Evolutionary conservation across 2,797 vertebrate species (phyloP).

Genomic region (Phyllotis vaccarum): DNA sequence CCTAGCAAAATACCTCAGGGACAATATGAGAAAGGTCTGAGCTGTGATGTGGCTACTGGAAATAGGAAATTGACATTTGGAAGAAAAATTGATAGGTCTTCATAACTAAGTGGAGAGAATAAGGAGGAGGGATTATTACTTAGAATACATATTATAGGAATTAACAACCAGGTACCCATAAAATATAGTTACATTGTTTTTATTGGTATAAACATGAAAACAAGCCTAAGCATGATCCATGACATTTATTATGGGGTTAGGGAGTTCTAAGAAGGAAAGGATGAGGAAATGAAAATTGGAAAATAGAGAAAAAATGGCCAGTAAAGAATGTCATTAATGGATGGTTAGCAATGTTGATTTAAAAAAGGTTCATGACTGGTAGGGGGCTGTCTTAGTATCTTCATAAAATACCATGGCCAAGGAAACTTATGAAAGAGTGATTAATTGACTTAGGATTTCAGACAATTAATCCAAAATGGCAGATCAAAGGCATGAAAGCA

Average conservation of each 20-base stretch:
- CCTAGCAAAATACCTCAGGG: constrained; percentile 5
- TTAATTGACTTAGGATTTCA: background rate
- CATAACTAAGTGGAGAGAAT: constrained; percentile 25
- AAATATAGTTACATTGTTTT: constrained; percentile 17
- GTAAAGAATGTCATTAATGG: background rate
- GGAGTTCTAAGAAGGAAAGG: background rate
- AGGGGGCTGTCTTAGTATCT: too few species aligned
- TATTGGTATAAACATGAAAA: background rate
- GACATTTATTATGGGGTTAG: background rate
- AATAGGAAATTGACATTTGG: constrained; percentile 43
- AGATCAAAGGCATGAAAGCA: background rate
- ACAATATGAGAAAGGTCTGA: constrained; percentile 19
- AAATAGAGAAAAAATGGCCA: background rate
- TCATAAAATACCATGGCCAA: background rate
- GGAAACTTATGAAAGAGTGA: too few species aligned
- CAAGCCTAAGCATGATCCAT: background rate
- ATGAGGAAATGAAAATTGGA: background rate
- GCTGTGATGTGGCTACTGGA: background rate
- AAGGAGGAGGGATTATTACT: constrained; percentile 25
- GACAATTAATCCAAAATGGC: background rate
- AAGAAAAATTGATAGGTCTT: constrained; percentile 49
- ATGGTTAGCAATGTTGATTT: background rate
- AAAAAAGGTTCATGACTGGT: background rate
- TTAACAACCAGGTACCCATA: constrained; percentile 10
- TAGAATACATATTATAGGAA: constrained; percentile 40